These are phyloP conservation scores for Tetrax tetrax DNA, from an alignment of 2,113 vertebrate genomes.

Conservation along the genomic window DNA sequence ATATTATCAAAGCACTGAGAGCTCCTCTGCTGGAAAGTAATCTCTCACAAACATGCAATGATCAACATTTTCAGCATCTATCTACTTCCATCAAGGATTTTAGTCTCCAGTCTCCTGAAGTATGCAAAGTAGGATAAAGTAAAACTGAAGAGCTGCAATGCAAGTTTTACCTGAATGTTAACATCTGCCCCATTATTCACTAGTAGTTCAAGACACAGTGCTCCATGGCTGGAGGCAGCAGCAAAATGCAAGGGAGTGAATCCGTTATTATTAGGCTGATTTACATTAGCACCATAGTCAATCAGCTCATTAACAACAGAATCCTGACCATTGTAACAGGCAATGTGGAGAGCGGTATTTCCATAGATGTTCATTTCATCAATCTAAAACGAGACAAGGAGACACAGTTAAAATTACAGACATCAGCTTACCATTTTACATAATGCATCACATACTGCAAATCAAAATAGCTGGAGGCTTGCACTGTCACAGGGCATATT, in stretches of 20 bases:
- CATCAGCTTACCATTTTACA: neutral
- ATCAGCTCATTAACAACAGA: slow-evolving; percentile 93
- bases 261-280: slow-evolving; percentile 93
- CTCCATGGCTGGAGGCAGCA: slow-evolving; percentile 92
- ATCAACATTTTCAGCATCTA: neutral
- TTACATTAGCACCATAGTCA: slow-evolving; percentile 94
- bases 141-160: neutral
- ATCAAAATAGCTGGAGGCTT: slow-evolving; percentile 37
- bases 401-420: neutral
- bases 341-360: slow-evolving; percentile 94
- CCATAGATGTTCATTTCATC: slow-evolving; percentile 94
- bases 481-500: neutral
- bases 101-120: neutral
- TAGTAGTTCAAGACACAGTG: slow-evolving; percentile 91
- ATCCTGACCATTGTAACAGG: slow-evolving; percentile 95
- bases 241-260: slow-evolving; percentile 97
- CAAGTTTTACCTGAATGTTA: slow-evolving; percentile 88
- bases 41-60: neutral
- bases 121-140: neutral
- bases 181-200: slow-evolving; percentile 96
- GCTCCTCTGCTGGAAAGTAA: neutral
- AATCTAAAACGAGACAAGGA: slow-evolving; percentile 77
- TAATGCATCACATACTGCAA: neutral
- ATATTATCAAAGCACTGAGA: neutral
- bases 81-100: neutral